A percentile compares a stretch with the other conserved stretches of the same genome.
These are phyloP conservation scores for Macrosteles quadrilineatus DNA, from an alignment of 1,140 invertebrate genomes.

Conservation along the genomic window DNA sequence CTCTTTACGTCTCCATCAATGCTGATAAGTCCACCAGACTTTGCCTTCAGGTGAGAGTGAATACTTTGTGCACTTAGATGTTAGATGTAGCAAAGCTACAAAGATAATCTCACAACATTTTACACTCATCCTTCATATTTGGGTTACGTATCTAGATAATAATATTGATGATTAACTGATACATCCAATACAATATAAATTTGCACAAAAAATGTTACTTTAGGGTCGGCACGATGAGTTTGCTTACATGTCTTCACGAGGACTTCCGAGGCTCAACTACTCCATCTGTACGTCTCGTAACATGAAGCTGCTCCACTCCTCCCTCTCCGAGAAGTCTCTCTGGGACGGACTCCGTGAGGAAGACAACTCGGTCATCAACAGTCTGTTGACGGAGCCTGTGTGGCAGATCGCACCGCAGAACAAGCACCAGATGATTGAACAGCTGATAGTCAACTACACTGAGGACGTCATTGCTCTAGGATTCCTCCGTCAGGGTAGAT, in stretches of 20 bases:
- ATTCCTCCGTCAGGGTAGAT: slow-evolving; percentile 68
- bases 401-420: slow-evolving; percentile 75
- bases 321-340: slow-evolving; percentile 70
- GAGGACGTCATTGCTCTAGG: slow-evolving; percentile 75
- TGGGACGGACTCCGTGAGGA: slow-evolving; percentile 78
- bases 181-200: too few relatives aligned
- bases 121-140: too few relatives aligned
- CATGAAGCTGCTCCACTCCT: slow-evolving; percentile 72
- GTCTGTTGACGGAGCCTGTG: slow-evolving; percentile 75
- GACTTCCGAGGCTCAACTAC: slow-evolving; percentile 72
- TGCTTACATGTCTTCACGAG: slow-evolving; percentile 69
- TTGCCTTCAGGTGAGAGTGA: slow-evolving; percentile 43
- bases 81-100: too few relatives aligned
- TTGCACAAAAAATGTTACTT: too few relatives aligned
- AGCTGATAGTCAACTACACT: slow-evolving; percentile 75
- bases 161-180: too few relatives aligned
- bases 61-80: too few relatives aligned
- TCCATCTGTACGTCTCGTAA: slow-evolving; percentile 80
- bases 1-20: slow-evolving; percentile 77
- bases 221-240: slow-evolving; percentile 75
- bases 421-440: slow-evolving; percentile 63
- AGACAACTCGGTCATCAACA: slow-evolving; percentile 70
- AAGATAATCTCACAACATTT: too few relatives aligned
- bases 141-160: too few relatives aligned
- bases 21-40: slow-evolving; percentile 53